Base-by-base conservation (phyloP, 2,113 vertebrate genomes). In the Dromas ardeola region DNA sequence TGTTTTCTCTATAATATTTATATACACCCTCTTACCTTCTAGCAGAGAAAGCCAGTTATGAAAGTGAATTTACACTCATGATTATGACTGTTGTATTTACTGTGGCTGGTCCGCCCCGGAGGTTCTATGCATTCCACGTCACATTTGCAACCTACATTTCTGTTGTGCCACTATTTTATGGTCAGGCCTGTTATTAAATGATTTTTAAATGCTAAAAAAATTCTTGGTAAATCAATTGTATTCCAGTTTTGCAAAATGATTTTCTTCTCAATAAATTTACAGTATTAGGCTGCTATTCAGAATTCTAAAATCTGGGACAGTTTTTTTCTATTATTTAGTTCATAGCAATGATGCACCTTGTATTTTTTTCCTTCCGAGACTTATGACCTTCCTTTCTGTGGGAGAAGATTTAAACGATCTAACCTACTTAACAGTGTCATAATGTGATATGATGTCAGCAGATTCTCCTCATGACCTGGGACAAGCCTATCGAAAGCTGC, bases 261-360 rank as follows among this genome's bases (percentile, higher is more conserved):
- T 95, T 94, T 95, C 55, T 96, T 91, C 94, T 95, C 92, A 96
- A 94, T 96, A 96, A 94, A 97, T 96, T 93, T 95, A 84, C 52
- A 92, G 50, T 93, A 93, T 96, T 96, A 76, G 97, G 94, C 95
- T 95, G 83, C 95, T 95, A 59, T 97, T 97, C 88, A 90, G 90
- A 97, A 95, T 92, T 82, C 81, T 92, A 93, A 82, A 81, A 91
- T 89, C 71, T 88, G 70, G 94, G 93, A 92, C 66, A 43, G 58
- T 67, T 85, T 52, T 86, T 81, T 67, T 50, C 70, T 55, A 14
- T 92, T 83, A 47, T 61, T 72, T 83, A 47, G 71, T 86, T 73
- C 84, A 21, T 47, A 90, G 34, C 84, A 55, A n/a, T 58, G 79
- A 58, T 45, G 76, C 58, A 80, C 56, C 47, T 85, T 90, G 88